phyloP scores from a whole-genome alignment of 1,140 invertebrate genomes.

The Pteromalus puparum region DNA sequence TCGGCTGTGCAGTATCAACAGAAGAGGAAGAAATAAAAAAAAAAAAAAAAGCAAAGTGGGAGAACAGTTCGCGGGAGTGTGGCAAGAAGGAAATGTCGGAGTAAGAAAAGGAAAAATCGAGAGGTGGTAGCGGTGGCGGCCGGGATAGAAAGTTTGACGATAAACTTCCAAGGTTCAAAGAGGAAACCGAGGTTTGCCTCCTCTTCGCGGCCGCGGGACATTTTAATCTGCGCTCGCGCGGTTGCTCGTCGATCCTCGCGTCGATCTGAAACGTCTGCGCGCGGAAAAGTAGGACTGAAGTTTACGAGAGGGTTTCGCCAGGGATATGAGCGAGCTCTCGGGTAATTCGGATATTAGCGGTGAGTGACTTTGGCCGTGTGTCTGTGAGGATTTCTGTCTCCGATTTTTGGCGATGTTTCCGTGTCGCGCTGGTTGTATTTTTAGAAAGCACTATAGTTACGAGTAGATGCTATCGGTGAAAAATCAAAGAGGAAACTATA shows the following conservation, averaged over 20 bases:
- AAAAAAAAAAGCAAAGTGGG: background rate
- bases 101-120: constrained; percentile 41
- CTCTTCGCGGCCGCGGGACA: background rate
- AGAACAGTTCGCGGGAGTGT: background rate
- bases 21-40: background rate
- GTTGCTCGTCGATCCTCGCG: background rate
- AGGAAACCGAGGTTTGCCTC: constrained; percentile 2
- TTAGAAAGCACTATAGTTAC: too few relatives aligned
- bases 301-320: background rate
- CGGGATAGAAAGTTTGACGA: constrained; percentile 42
- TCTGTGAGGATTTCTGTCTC: too few relatives aligned
- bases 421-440: too few relatives aligned
- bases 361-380: too few relatives aligned
- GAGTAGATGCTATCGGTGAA: too few relatives aligned
- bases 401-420: too few relatives aligned
- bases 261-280: background rate
- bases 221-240: constrained; percentile 26
- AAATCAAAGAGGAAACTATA: too few relatives aligned
- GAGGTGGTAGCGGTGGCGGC: background rate
- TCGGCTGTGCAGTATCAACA: background rate
- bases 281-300: background rate
- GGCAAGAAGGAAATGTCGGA: background rate
- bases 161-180: constrained; percentile 38
- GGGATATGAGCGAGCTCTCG: background rate
- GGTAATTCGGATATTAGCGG: background rate